Base-by-base conservation (phyloP, 1,140 invertebrate genomes). In the Drosophila ficusphila region DNA sequence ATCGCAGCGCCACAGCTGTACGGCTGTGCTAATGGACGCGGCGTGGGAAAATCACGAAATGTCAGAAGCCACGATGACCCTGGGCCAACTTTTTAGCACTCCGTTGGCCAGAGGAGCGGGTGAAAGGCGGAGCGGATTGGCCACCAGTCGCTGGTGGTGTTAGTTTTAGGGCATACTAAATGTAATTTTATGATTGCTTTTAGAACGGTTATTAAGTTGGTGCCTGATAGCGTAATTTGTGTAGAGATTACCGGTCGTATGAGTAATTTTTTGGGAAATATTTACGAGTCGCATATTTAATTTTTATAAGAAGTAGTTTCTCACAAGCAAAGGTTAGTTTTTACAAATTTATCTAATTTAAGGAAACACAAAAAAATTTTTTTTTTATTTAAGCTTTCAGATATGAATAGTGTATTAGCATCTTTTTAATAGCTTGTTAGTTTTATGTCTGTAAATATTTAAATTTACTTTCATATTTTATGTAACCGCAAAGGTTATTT, bases 21-120 rank as follows among this genome's bases (percentile, higher is more conserved):
- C n/a, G 51, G 46, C 46, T 25, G 75, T 76, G 74, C 58, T 65
- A 77, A 77, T 76, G 47, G 54, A 65, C 68, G 12, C 14, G 58
- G 33, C 54, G 79, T 83, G 79, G 44, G 79, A 83, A 82, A 69
- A 69, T 78, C 39, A 21, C 23, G 23, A 81, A 81, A 81, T 85
- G 79, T 71, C 79, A 83, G 42, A 67, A 56, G 42, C 62, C 58
- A 62, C 31, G 5, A 38, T 44, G 58, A 54, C 77, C 77, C 72
- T 79, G 76, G 70, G 25, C 38, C 33, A 47, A 12, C 41, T 23
- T 23, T 23, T 23, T n/a, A 44, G 21, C 41, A 27, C n/a, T 46
- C 23, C 23, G 25, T 12, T 52, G 52, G 38, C 23, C 54, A 56
- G 27, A 31, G 25, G 21, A 60, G 23, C 14, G 56, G 8, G 7